A percentile compares a stretch with the other conserved stretches of the same genome.
Conservation (phyloP, 2,113 vertebrate species). For the Triplophysa tibetana region DNA sequence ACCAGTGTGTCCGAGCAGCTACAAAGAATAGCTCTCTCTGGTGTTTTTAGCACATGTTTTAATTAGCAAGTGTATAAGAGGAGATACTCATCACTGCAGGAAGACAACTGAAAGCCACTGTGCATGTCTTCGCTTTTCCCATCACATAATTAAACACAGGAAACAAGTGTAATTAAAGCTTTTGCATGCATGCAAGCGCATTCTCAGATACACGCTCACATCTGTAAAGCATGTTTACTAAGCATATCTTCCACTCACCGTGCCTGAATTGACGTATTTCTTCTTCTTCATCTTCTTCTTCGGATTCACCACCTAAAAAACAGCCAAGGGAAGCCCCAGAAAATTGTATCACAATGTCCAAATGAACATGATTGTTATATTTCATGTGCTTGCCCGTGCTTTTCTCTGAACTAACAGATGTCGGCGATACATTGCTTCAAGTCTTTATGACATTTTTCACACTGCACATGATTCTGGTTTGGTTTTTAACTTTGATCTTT, state of each 20-base stretch:
- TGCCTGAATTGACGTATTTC: slow-evolving; percentile 93
- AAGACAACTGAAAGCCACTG: slow-evolving; percentile 31
- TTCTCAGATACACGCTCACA: slow-evolving; percentile 5
- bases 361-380: too few relatives aligned
- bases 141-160: slow-evolving; percentile 35
- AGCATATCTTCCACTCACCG: slow-evolving; percentile 74
- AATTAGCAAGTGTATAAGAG: slow-evolving; percentile 47
- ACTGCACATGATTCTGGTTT: too few relatives aligned
- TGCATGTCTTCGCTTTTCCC: slow-evolving; percentile 37
- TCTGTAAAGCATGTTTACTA: background rate
- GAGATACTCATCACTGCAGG: slow-evolving; percentile 39
- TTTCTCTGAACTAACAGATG: too few relatives aligned
- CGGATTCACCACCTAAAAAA: slow-evolving; percentile 84
- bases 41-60: slow-evolving; percentile 38
- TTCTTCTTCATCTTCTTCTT: slow-evolving; percentile 99
- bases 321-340: slow-evolving; percentile 25
- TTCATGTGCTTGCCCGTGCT: too few relatives aligned
- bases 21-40: background rate
- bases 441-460: too few relatives aligned
- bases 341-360: too few relatives aligned
- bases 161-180: slow-evolving; percentile 34
- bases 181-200: background rate
- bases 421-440: too few relatives aligned
- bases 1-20: slow-evolving; percentile 4
- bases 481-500: too few relatives aligned